phyloP scores from a whole-genome alignment of 2,888 invertebrate species.

The Balanococcus diminutus region DNA sequence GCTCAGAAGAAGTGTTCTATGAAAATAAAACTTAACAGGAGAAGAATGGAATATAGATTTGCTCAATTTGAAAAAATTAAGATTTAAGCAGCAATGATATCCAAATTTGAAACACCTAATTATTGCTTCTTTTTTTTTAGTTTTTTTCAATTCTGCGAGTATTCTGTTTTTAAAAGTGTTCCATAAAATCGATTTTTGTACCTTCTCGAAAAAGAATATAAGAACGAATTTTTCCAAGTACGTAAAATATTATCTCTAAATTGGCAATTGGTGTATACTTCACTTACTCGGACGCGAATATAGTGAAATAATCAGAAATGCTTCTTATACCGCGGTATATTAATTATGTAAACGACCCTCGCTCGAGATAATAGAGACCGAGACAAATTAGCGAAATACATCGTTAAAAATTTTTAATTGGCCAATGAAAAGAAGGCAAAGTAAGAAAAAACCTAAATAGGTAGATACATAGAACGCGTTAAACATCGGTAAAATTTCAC shows the following conservation, averaged over 20 bases:
- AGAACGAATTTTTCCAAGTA: neutral
- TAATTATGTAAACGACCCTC: constrained; percentile 19
- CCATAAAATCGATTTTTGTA: neutral
- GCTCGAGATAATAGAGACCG: constrained; percentile 9
- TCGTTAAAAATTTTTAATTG: constrained; percentile 31
- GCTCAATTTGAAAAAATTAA: too few relatives aligned
- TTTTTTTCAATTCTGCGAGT: neutral
- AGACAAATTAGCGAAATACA: constrained; percentile 12
- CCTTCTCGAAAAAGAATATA: neutral
- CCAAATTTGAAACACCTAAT: too few relatives aligned
- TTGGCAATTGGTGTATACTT: neutral
- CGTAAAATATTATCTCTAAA: neutral
- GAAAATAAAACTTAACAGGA: too few relatives aligned
- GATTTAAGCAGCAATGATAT: too few relatives aligned
- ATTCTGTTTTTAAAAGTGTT: neutral
- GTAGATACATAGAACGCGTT: neutral
- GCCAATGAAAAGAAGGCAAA: constrained; percentile 18
- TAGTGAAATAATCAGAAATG: neutral
- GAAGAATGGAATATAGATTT: too few relatives aligned
- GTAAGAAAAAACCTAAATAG: neutral
- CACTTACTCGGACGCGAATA: neutral
- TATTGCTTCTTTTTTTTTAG: neutral
- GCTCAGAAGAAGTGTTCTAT: too few relatives aligned
- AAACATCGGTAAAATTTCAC: constrained; percentile 7
- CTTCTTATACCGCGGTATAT: neutral